Conservation (phyloP, 2,888 invertebrate species). For the Heliconius ismenius region DNA sequence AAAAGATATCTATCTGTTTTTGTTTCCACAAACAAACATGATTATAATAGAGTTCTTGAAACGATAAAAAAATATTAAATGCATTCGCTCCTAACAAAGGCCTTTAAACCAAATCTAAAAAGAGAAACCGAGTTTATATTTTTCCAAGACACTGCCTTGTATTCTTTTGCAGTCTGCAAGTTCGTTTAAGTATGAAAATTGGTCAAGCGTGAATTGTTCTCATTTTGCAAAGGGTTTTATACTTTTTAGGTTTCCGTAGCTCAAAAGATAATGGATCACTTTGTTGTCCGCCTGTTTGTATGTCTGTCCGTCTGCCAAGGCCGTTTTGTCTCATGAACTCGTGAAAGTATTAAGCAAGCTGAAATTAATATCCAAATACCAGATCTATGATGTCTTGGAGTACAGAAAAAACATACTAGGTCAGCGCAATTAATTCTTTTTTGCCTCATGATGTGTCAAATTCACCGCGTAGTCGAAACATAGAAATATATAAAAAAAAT, state of each 20-base stretch:
- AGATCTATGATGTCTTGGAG: too few species aligned
- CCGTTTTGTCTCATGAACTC: too few species aligned
- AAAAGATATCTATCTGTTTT: background rate
- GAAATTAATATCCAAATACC: too few species aligned
- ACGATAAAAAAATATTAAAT: background rate
- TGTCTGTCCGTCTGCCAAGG: too few species aligned
- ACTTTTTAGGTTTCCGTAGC: background rate
- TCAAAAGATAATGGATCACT: background rate
- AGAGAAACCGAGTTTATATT: slow-evolving; percentile 5
- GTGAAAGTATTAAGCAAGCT: too few species aligned
- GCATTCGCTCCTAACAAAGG: background rate
- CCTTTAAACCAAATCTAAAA: slow-evolving; percentile 1
- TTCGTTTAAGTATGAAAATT: slow-evolving; percentile 17
- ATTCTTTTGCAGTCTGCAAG: background rate
- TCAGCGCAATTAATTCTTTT: too few species aligned
- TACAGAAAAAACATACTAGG: too few species aligned
- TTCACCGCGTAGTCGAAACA: too few species aligned
- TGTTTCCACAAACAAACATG: background rate
- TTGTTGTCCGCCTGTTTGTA: too few species aligned
- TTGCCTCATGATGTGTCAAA: too few species aligned
- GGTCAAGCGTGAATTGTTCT: background rate
- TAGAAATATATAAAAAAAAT: too few species aligned
- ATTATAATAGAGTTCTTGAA: background rate
- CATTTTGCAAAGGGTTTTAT: slow-evolving; percentile 1
- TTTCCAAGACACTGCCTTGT: slow-evolving; percentile 20